Conservation (phyloP, 2,113 vertebrate genomes). For the Cyanoliseus patagonus region DNA sequence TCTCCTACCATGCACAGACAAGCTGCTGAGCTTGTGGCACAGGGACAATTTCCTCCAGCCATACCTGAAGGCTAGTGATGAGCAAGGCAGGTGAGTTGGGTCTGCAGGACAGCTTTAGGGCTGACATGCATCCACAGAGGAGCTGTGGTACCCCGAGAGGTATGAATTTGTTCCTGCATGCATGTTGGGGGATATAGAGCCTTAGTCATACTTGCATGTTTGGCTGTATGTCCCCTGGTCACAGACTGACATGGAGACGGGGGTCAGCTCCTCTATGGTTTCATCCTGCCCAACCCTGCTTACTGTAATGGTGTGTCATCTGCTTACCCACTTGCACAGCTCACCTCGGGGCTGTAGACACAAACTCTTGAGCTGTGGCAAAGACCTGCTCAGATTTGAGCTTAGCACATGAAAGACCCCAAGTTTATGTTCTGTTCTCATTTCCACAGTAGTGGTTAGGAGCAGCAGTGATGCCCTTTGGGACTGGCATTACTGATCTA, state of each 20-base stretch:
- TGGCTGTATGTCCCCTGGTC: not conserved
- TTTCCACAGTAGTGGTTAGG: not conserved
- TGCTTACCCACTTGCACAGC: not conserved
- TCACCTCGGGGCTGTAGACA: not conserved
- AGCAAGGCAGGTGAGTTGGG: not conserved
- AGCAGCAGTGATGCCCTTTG: not conserved
- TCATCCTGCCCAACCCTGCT: not conserved
- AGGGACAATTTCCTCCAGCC: not conserved
- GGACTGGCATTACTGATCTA: not conserved
- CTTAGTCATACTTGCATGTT: not conserved
- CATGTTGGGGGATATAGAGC: not conserved
- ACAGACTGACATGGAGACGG: fast-evolving
- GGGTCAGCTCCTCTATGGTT: not conserved
- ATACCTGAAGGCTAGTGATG: not conserved
- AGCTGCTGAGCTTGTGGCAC: not conserved
- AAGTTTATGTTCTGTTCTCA: not conserved
- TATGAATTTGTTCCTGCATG: not conserved
- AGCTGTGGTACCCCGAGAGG: not conserved
- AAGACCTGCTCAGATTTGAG: not conserved
- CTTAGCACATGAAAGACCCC: not conserved
- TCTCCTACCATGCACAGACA: not conserved
- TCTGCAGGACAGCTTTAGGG: not conserved
- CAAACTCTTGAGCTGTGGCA: not conserved
- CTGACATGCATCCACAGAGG: not conserved
- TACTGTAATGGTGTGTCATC: not conserved